Conservation (phyloP, 2,113 vertebrate genomes). For the Sphyrna mokarran region DNA sequence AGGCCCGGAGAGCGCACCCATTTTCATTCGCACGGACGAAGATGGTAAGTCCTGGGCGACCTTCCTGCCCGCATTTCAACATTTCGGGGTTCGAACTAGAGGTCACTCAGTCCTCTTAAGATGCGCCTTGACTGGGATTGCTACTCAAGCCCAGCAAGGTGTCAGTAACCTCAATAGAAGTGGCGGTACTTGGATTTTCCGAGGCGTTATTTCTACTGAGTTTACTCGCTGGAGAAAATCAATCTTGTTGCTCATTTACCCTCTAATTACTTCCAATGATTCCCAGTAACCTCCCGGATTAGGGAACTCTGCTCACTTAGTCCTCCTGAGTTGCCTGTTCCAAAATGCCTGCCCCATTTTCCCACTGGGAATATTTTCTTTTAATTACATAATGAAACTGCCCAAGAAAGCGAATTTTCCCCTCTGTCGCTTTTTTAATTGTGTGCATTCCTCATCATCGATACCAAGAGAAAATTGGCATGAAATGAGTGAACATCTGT, state of each 20-base stretch:
- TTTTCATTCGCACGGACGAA: conserved; percentile 85
- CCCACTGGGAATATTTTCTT: background rate
- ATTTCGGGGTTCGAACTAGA: background rate
- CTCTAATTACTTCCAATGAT: too few relatives aligned
- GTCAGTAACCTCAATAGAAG: background rate
- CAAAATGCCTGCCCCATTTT: background rate
- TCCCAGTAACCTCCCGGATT: background rate
- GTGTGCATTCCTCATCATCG: background rate
- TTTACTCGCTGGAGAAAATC: background rate
- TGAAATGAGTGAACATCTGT: background rate
- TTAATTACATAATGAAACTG: background rate
- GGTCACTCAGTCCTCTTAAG: background rate
- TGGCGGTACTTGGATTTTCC: background rate
- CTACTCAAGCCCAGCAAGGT: background rate
- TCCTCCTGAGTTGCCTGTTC: background rate
- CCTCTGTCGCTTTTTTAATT: background rate
- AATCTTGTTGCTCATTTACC: background rate
- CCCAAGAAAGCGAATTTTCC: background rate
- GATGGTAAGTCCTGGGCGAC: conserved; percentile 67
- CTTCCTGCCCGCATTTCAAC: background rate
- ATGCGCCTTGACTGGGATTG: background rate
- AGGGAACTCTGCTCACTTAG: background rate
- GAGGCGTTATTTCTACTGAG: background rate
- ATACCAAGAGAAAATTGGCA: background rate
- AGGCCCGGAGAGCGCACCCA: conserved; percentile 83